These are phyloP conservation scores for Calliopsis andreniformis DNA, from an alignment of 1,140 invertebrate genomes.

Conservation along the genomic window DNA sequence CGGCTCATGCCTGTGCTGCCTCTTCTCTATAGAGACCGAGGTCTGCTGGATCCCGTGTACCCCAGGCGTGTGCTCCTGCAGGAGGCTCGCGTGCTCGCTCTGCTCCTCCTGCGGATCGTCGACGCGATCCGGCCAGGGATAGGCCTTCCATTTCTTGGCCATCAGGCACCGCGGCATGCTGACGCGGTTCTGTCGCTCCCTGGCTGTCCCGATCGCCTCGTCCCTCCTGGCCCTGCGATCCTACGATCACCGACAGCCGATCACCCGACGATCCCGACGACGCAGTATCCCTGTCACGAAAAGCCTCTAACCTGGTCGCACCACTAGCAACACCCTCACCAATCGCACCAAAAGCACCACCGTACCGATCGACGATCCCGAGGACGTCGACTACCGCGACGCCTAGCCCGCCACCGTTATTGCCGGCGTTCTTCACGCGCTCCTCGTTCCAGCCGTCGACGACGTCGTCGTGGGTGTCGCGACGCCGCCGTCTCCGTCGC, in stretches of 20 bases:
- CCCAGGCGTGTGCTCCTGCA: constrained; percentile 48
- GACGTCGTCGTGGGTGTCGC: constrained; percentile 48
- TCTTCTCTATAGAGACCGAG: constrained; percentile 52
- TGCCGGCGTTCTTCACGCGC: background rate
- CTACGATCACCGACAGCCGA: constrained; percentile 3
- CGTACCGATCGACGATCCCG: constrained; percentile 40
- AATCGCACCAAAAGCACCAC: constrained; percentile 53
- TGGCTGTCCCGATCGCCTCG: background rate
- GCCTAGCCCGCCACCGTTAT: constrained; percentile 20
- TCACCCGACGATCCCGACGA: constrained; percentile 21
- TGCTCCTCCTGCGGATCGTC: constrained; percentile 79
- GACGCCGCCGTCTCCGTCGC: constrained; percentile 69
- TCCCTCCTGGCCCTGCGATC: background rate
- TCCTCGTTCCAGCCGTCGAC: constrained; percentile 6
- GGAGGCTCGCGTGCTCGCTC: constrained; percentile 1
- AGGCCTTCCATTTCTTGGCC: constrained; percentile 95
- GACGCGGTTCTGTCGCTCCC: background rate
- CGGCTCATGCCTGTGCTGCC: constrained; percentile 76
- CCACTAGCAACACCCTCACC: constrained; percentile 57
- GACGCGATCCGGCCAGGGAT: constrained; percentile 88
- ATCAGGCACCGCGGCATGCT: constrained; percentile 92
- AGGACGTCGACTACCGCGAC: constrained; percentile 34
- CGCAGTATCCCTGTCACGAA: constrained; percentile 15
- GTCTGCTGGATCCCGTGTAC: constrained; percentile 41
- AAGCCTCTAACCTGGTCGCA: constrained; percentile 32